These are phyloP conservation scores for Drosophila vallismaia DNA, from an alignment of 2,888 invertebrate species.

Conservation along the genomic window DNA sequence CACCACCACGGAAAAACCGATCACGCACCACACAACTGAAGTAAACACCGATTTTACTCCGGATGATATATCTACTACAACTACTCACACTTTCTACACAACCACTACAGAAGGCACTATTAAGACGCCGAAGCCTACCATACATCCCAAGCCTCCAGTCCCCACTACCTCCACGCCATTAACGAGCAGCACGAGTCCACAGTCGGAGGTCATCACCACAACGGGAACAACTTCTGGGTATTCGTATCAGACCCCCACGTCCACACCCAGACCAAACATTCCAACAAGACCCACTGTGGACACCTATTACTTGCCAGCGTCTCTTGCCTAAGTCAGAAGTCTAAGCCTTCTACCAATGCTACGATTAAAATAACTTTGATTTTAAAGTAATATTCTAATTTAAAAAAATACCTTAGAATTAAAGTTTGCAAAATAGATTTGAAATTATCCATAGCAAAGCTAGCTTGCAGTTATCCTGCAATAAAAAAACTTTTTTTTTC, in stretches of 20 bases:
- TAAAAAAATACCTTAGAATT: too few relatives aligned
- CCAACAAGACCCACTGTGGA: conserved; percentile 21
- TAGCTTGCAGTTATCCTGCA: too few relatives aligned
- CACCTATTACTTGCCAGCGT: conserved; percentile 44
- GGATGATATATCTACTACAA: conserved; percentile 59
- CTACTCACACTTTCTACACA: conserved; percentile 68
- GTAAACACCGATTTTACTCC: conserved; percentile 72
- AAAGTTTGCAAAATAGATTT: too few relatives aligned
- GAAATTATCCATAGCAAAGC: too few relatives aligned
- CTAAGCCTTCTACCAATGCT: too few relatives aligned
- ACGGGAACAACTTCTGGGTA: conserved; percentile 39
- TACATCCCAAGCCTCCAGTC: conserved; percentile 63
- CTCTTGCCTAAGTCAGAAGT: neutral
- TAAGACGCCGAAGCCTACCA: conserved; percentile 67
- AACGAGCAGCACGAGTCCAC: conserved; percentile 49
- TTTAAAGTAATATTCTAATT: too few relatives aligned
- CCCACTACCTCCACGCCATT: conserved; percentile 49
- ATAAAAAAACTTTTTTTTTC: too few relatives aligned
- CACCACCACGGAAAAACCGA: conserved; percentile 53
- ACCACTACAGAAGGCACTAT: conserved; percentile 64
- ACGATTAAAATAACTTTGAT: too few relatives aligned
- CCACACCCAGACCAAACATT: conserved; percentile 16
- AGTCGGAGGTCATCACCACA: conserved; percentile 14
- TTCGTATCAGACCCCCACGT: conserved; percentile 39
- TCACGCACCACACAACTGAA: conserved; percentile 58